Evolutionary conservation across 2,113 vertebrate species (phyloP).

Genomic region (Zapus hudsonius): DNA sequence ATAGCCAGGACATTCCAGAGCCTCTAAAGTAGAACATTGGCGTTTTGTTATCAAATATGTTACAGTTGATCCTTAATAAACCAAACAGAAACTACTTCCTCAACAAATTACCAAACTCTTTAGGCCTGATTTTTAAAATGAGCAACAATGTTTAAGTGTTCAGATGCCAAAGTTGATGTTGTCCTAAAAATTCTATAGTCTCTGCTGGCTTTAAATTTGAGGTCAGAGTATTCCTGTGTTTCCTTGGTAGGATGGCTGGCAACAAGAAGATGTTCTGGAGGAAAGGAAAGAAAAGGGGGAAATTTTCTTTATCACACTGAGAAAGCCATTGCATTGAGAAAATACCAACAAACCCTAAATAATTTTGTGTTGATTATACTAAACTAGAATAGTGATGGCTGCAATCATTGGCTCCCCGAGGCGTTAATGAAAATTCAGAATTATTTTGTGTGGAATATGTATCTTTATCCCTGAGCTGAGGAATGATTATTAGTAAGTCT

Average conservation of each 20-base stretch:
- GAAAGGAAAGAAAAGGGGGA: background rate
- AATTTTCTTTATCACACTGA: background rate
- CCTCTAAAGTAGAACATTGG: background rate
- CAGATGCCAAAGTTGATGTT: background rate
- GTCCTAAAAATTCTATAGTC: background rate
- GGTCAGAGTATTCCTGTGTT: background rate
- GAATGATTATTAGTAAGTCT: conserved; percentile 76
- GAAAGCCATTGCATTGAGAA: conserved; percentile 60
- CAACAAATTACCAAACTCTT: background rate
- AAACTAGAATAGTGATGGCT: conserved; percentile 73
- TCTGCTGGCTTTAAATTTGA: background rate
- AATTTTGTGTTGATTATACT: conserved; percentile 76
- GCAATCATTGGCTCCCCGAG: conserved; percentile 76
- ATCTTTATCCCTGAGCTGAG: conserved; percentile 73
- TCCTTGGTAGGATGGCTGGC: background rate
- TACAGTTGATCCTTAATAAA: background rate
- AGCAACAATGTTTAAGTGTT: background rate
- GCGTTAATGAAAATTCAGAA: conserved; percentile 77
- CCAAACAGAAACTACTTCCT: background rate
- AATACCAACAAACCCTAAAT: conserved; percentile 63
- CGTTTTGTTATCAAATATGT: background rate
- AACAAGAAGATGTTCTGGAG: background rate
- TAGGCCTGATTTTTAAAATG: background rate
- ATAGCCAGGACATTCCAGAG: background rate
- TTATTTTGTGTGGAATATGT: conserved; percentile 74